These are phyloP conservation scores for Melieria omissa DNA, from an alignment of 2,888 invertebrate species.

Conservation along the genomic window DNA sequence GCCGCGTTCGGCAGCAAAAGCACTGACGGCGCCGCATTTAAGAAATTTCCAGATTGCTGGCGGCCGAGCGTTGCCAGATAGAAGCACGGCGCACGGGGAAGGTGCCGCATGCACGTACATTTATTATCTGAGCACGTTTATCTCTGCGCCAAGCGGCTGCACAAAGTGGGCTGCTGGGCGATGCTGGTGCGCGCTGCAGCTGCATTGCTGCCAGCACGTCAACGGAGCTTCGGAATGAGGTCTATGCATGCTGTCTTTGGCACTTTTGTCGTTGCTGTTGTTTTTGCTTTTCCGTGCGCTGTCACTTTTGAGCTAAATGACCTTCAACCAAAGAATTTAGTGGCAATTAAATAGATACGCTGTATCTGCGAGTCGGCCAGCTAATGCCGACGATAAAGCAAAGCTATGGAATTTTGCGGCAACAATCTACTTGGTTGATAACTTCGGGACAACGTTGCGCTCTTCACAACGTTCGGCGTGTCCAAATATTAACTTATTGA, in stretches of 20 bases:
- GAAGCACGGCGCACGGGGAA: neutral
- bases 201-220: no score
- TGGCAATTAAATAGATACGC: slow-evolving; percentile 27
- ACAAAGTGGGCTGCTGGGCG: neutral
- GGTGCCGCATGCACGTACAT: neutral
- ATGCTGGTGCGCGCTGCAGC: neutral
- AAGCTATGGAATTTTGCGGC: no score
- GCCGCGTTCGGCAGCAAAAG: no score
- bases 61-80: neutral
- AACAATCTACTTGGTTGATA: no score
- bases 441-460: no score
- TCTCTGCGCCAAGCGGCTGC: slow-evolving; percentile 11
- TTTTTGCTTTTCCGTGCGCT: slow-evolving; percentile 10
- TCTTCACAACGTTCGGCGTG: no score
- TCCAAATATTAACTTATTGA: no score
- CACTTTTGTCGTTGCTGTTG: slow-evolving; percentile 2
- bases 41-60: slow-evolving; percentile 20
- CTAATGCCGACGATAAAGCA: no score
- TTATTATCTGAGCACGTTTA: slow-evolving; percentile 30
- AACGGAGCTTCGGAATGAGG: neutral
- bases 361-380: no score
- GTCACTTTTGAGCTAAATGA: slow-evolving; percentile 7
- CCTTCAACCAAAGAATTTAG: slow-evolving; percentile 22
- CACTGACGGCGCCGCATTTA: neutral
- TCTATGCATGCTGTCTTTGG: neutral